Percentiles rank a stretch among this genome's conserved stretches.
Evolutionary conservation across 2,888 invertebrate genomes (phyloP).

Genomic region (Zaprionus lineosus): DNA sequence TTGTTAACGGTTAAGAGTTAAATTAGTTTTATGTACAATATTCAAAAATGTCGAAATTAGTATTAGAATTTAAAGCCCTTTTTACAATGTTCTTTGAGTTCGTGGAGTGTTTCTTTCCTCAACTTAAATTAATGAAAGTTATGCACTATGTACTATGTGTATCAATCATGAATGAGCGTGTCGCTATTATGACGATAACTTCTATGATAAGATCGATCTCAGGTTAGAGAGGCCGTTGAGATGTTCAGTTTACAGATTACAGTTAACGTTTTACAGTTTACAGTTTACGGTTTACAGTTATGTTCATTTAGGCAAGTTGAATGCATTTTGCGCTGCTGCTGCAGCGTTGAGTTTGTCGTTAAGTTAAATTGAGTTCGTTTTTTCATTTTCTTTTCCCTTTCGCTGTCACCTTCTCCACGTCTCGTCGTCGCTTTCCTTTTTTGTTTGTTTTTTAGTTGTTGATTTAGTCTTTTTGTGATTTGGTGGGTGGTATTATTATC

Average conservation of each 20-base stretch:
- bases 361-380: slow-evolving; percentile 27
- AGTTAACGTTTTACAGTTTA: too few species aligned
- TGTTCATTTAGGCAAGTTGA: slow-evolving; percentile 65
- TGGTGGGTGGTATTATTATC: slow-evolving; percentile 72
- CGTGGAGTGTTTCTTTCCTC: slow-evolving; percentile 7
- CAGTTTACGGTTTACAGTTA: too few species aligned
- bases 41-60: slow-evolving; percentile 67
- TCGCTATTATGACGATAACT: too few species aligned
- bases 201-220: slow-evolving; percentile 48
- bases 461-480: slow-evolving; percentile 75
- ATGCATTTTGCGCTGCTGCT: slow-evolving; percentile 69
- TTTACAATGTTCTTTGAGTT: slow-evolving; percentile 19
- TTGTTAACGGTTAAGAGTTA: slow-evolving; percentile 27
- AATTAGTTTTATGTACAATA: slow-evolving; percentile 69
- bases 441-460: slow-evolving; percentile 34
- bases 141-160: slow-evolving; percentile 28
- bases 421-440: slow-evolving; percentile 37
- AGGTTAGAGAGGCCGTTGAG: slow-evolving; percentile 59
- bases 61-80: slow-evolving; percentile 60
- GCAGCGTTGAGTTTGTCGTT: slow-evolving; percentile 63
- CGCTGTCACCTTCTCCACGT: too few species aligned
- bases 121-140: slow-evolving; percentile 72
- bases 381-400: slow-evolving; percentile 3
- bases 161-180: slow-evolving; percentile 18
- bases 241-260: slow-evolving; percentile 36